Base-by-base conservation (phyloP, 1,140 invertebrate genomes). In the Archivesica marissinica region DNA sequence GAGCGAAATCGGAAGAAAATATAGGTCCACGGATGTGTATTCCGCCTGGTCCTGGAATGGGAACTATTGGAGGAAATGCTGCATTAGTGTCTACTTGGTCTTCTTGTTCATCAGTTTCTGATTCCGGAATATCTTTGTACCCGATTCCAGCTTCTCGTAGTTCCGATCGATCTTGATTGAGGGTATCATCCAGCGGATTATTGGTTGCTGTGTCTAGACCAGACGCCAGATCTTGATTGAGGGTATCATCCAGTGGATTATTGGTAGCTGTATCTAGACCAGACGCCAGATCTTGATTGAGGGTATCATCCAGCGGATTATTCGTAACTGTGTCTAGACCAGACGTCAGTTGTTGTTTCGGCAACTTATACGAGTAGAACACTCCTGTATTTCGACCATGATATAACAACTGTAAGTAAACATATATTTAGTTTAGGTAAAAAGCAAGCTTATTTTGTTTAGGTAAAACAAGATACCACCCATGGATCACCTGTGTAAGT, bases 321-420 rank as follows among this genome's bases (percentile, higher is more conserved):
- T 15, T n/a, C 50, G 50, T 54, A 20, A 4, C 4, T 6, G 50
- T 4, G 4, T 3, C 15, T 54, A n/a, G 50, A 11, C 3, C 4
- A 20, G 6, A 4, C 54, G 39, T 9, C 17, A 23, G 9, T 47
- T 70, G 39, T 20, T 38, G 7, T 38, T 86, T 39, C 6, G 92
- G 90, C 11, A 92, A 79, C 17, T 88, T 89, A 79, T 89, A 93
- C 11, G 85, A 72, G 74, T 92, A 93, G 44, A 87, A 80, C 20
- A 93, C 89, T 1, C 92, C 92, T 13, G 90, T 89, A 84, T 92
- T 93, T 39, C 85, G 54, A 20, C 88, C 78, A 74, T 91, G 90
- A 44, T 86, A 89, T 44, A 92, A 78, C 4, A 93, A 41, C 92
- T 92, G 85, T 28, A 90, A 88, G 9, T 64, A 23, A 66, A 86